phyloP scores from a whole-genome alignment of 2,888 invertebrate species.

The Alviniconcha strummeri region DNA sequence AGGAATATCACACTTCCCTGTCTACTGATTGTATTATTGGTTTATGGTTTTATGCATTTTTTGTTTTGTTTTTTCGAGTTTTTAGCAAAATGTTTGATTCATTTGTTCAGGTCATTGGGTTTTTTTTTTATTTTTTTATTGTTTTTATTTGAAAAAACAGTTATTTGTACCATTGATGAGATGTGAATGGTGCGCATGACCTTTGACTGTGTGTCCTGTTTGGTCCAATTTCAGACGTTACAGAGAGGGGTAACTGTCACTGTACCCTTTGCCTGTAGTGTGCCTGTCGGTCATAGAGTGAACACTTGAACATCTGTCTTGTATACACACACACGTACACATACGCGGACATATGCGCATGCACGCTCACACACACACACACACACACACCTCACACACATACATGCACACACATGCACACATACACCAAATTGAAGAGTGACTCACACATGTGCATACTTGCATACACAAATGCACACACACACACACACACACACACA shows the following conservation, averaged over 20 bases:
- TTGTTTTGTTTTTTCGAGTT: not conserved
- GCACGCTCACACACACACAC: not conserved
- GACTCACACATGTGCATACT: not conserved
- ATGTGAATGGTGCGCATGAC: too few relatives aligned
- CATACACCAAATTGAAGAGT: too few relatives aligned
- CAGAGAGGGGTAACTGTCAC: slow-evolving; percentile 25
- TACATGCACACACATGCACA: slow-evolving; percentile 4
- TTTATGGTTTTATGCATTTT: not conserved
- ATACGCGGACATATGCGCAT: not conserved
- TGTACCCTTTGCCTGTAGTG: not conserved
- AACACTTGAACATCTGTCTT: not conserved
- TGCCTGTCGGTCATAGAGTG: not conserved
- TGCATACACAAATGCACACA: not conserved
- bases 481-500: not conserved
- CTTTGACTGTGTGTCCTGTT: not conserved
- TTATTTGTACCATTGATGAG: not conserved
- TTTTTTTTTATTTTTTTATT: not conserved
- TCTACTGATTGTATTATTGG: not conserved
- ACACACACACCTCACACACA: not conserved
- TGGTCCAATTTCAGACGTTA: slow-evolving; percentile 6
- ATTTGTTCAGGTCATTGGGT: not conserved
- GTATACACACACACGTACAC: slow-evolving; percentile 3
- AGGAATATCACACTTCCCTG: too few relatives aligned
- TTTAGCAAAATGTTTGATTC: not conserved
- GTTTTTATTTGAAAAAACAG: not conserved